These are phyloP conservation scores for Asarcornis scutulata DNA, from an alignment of 2,113 vertebrate species.

Conservation along the genomic window DNA sequence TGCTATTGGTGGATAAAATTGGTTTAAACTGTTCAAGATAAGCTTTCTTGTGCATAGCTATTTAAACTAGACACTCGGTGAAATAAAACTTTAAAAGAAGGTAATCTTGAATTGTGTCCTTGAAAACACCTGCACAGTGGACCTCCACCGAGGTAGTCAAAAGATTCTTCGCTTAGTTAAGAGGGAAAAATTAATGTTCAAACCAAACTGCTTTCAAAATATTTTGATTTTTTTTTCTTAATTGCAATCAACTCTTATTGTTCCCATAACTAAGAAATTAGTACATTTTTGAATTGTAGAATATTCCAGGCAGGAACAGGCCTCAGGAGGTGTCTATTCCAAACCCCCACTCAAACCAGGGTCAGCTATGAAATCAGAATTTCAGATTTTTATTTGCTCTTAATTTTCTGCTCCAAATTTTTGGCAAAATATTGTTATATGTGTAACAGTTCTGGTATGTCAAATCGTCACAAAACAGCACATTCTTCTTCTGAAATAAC, in stretches of 20 bases:
- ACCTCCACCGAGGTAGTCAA: not conserved
- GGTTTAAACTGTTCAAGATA: not conserved
- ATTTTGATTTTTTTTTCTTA: not conserved
- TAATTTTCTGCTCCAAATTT: not conserved
- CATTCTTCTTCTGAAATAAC: not conserved
- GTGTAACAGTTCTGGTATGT: not conserved
- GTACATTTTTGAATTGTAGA: not conserved
- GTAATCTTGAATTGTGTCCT: not conserved
- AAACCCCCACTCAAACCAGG: not conserved
- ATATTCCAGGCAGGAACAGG: not conserved
- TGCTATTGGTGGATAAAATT: not conserved
- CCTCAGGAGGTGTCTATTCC: not conserved
- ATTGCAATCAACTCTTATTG: not conserved
- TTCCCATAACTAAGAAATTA: not conserved
- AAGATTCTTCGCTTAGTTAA: not conserved
- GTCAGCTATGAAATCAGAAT: not conserved
- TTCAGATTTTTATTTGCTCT: not conserved
- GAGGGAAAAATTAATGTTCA: not conserved
- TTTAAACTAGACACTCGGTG: not conserved
- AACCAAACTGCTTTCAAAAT: not conserved
- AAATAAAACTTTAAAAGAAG: not conserved
- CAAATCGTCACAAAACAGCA: not conserved
- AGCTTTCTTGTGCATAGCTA: not conserved
- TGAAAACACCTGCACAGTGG: not conserved
- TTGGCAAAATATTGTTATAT: not conserved